A percentile compares a stretch with the other conserved stretches of the same genome.
Conservation (phyloP, 2,797 vertebrate genomes). For the Etheostoma perlongum region DNA sequence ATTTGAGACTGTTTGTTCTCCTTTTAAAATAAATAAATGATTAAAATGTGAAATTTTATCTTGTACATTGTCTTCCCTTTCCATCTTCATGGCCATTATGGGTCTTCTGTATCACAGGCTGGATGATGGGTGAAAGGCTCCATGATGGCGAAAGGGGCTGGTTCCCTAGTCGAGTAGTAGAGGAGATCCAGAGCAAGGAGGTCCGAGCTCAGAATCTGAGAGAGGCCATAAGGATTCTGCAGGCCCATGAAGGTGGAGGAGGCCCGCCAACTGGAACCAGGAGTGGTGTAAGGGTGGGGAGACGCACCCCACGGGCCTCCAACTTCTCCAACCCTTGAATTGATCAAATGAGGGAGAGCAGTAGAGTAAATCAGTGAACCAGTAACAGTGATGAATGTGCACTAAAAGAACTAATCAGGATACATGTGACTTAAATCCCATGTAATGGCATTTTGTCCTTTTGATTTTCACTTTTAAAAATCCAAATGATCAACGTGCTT, state of each 20-base stretch:
- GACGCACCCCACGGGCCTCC: constrained; percentile 67
- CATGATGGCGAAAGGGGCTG: constrained; percentile 96
- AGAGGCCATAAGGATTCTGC: constrained; percentile 93
- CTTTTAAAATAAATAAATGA: background rate
- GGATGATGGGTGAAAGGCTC: constrained; percentile 96
- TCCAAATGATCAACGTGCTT: constrained; percentile 19
- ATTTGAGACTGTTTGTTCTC: background rate
- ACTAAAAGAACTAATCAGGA: constrained; percentile 25
- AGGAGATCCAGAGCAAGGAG: constrained; percentile 94
- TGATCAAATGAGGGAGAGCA: constrained; percentile 57
- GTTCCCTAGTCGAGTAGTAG: constrained; percentile 93
- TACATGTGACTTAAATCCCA: constrained; percentile 25
- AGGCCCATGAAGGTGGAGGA: constrained; percentile 85
- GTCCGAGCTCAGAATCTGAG: constrained; percentile 94
- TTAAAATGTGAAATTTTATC: background rate
- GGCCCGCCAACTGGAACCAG: constrained; percentile 41
- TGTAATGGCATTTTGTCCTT: constrained; percentile 17
- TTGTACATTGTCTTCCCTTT: constrained; percentile 1
- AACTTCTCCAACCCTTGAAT: constrained; percentile 63
- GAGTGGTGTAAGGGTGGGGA: constrained; percentile 60
- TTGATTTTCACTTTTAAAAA: constrained; percentile 42
- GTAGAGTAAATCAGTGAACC: constrained; percentile 48
- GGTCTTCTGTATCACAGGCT: constrained; percentile 82
- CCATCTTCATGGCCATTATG: background rate
- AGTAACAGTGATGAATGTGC: constrained; percentile 28